phyloP scores from a whole-genome alignment of 2,888 invertebrate species.

The Incurvaria masculella region DNA sequence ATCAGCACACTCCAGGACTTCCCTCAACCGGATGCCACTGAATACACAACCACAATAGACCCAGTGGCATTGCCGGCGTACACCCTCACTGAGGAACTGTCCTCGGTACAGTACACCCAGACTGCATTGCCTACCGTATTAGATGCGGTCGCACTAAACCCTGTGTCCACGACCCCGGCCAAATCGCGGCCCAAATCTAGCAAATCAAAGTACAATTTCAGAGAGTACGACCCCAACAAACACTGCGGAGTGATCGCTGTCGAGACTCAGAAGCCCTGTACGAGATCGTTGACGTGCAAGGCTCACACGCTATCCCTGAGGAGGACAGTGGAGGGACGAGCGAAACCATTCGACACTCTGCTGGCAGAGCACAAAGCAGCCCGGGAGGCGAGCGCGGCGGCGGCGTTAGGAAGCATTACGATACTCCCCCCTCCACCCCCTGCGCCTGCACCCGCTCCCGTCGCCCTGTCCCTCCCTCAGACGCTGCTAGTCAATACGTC shows the following conservation, averaged over 20 bases:
- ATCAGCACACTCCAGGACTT: constrained; percentile 52
- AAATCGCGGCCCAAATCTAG: constrained; percentile 32
- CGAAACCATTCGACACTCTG: constrained; percentile 71
- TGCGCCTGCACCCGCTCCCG: constrained; percentile 17
- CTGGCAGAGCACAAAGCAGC: constrained; percentile 70
- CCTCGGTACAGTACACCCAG: constrained; percentile 40
- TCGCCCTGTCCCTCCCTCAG: constrained; percentile 25
- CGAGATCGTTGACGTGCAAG: constrained; percentile 73
- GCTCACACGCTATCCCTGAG: constrained; percentile 67
- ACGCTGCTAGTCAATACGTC: constrained; percentile 39
- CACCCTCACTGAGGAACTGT: constrained; percentile 34
- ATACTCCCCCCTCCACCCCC: constrained; percentile 17
- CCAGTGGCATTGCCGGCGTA: constrained; percentile 28
- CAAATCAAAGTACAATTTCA: constrained; percentile 44
- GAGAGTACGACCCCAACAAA: constrained; percentile 78
- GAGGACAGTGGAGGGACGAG: constrained; percentile 66
- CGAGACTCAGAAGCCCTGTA: constrained; percentile 70
- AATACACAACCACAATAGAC: constrained; percentile 32
- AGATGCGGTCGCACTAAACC: constrained; percentile 26
- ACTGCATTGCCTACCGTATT: constrained; percentile 29
- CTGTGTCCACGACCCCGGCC: constrained; percentile 26
- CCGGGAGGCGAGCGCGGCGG: constrained; percentile 43
- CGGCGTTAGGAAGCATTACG: constrained; percentile 22
- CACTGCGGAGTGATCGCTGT: constrained; percentile 76
- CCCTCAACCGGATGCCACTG: constrained; percentile 31